phyloP scores from a whole-genome alignment of 2,113 vertebrate genomes.

The Chelonoidis abingdonii region DNA sequence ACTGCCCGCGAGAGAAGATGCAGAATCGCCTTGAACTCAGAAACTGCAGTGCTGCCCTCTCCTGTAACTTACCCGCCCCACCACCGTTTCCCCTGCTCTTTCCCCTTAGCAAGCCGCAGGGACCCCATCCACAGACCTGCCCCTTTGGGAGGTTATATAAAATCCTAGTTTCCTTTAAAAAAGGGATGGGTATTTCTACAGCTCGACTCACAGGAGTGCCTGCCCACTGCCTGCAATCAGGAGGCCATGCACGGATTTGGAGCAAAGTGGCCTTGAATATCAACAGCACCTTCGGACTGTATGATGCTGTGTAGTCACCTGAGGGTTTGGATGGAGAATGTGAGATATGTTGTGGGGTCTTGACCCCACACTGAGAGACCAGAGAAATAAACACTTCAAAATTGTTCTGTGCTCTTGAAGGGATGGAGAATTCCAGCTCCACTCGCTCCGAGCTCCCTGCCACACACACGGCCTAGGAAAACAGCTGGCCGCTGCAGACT shows the following conservation, averaged over 20 bases:
- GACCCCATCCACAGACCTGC: not conserved
- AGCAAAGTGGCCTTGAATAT: not conserved
- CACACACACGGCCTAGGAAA: not conserved
- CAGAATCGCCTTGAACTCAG: not conserved
- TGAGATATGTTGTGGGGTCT: not conserved
- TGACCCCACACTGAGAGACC: not conserved
- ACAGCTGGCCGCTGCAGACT: not conserved
- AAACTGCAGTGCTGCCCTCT: not conserved
- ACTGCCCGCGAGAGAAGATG: no score
- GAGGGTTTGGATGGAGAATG: not conserved
- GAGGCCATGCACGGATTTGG: no score
- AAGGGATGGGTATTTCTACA: not conserved
- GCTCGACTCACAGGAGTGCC: not conserved
- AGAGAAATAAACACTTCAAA: not conserved
- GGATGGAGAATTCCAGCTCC: not conserved
- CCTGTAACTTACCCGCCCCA: not conserved
- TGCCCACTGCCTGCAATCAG: not conserved
- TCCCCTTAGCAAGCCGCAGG: not conserved
- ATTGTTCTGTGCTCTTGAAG: no score
- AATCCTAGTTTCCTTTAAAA: not conserved
- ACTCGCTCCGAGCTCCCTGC: not conserved
- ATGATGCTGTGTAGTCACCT: no score
- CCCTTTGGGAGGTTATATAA: not conserved
- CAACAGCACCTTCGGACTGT: no score
- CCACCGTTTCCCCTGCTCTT: not conserved